Evolutionary conservation across 1,140 invertebrate genomes (phyloP), one percentile per base, ranked within the genome.

Genomic region (Temnothorax curvispinosus): DNA sequence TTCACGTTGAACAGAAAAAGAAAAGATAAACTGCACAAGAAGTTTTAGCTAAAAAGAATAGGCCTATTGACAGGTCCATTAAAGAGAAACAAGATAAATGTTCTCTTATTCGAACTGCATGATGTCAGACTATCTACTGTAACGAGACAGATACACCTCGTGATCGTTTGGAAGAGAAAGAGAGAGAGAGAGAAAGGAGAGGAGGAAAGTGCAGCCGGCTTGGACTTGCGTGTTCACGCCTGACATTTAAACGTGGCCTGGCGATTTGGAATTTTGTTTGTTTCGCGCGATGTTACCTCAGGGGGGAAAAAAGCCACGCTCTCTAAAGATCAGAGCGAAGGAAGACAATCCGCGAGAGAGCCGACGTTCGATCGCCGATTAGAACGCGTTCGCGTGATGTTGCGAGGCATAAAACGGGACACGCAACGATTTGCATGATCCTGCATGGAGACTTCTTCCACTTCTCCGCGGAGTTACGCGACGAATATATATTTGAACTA

Each of bases 201-300:
- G 27, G 4, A 44, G 0, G 21, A 65, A 67, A 67, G 21, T 35
- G 41, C 6, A 27, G 15, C 15, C 18, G 27, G 41, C 41, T 60
- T 9, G 1, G 56, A 47, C 1, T 21, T n/a, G 50, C 50, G 27
- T 41, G 27, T 47, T 77, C 35, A 32, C 27, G 41, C 3, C 41
- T 77, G 75, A 77, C 75, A 77, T 77, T 78, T 64, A n/a, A 54
- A 60, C 4, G 38, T 18, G 41, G 18, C 6, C 21, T 1, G 56
- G 38, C 21, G 21, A 62, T 62, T 62, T 15, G 71, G 18, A 35
- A 52, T 21, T n/a, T n/a, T 50, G 5, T 78, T 65, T 78, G 27
- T 35, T 3, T 78, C 27, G 27, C 15, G 15, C 7, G 67, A 65
- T 65, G 35, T 65, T 41, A 67, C n/a, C 38, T 27, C 56, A 8